Base-by-base conservation (phyloP, 1,140 invertebrate genomes). In the Vanessa atalanta region DNA sequence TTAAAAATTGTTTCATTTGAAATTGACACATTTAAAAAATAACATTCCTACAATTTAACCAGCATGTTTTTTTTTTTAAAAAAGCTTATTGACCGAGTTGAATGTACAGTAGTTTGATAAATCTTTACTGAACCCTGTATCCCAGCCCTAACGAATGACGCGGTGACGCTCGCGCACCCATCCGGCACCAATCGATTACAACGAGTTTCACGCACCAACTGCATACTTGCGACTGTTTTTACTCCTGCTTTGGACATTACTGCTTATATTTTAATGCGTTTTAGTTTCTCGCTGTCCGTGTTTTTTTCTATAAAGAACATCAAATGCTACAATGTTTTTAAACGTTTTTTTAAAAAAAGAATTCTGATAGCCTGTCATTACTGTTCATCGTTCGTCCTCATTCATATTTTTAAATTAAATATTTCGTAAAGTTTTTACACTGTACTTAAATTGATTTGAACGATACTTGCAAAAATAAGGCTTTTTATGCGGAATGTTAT, bases 101-200 rank as follows among this genome's bases (percentile, higher is more conserved):
- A 57, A 23, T 23, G 53, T 12, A 11, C 23, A 3, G 7, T 55
- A n/a, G 3, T 13, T 16, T 53, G 53, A 15, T 15, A 57, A 57
- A 57, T 57, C 16, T 11, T 23, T 26, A 57, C 6, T 31, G 26
- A 4, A 13, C 14, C 20, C 26, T 1, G 6, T 55, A 20, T 9
- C 15, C 6, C 73, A 75, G 50, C 76, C 76, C 76, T 77, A 67
- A 53, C 8, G 48, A 53, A 65, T 70, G 63, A 73, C 57, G 77
- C 67, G 75, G 81, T 83, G 77, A 82, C 80, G 83, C 79, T 75
- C 73, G 83, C 83, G 83, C 83, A 80, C 76, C 78, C 83, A 81
- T 78, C 81, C 85, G 84, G 70, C 81, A 78, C 86, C 70, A 88
- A 89, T 89, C 84, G 85, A 89, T 89, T 88, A 80, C 67, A 64